A percentile compares a stretch with the other conserved stretches of the same genome.
These are phyloP conservation scores for Gymnosoma rotundatum DNA, from an alignment of 2,888 invertebrate species.

Conservation along the genomic window DNA sequence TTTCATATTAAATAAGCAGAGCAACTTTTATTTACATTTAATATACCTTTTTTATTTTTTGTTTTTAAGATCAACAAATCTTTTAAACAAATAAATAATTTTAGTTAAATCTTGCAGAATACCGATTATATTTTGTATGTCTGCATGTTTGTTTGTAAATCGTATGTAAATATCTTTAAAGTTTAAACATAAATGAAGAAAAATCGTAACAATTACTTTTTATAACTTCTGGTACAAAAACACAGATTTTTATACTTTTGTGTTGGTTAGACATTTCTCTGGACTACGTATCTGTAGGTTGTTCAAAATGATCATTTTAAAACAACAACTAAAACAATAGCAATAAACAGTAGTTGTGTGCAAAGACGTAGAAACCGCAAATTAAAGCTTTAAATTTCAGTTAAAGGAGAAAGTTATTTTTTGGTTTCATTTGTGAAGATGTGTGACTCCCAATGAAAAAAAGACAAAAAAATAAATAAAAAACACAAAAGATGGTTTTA, in stretches of 20 bases:
- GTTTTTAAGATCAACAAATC: constrained; percentile 51
- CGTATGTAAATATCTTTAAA: constrained; percentile 41
- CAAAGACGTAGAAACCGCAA: constrained; percentile 38
- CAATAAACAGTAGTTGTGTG: constrained; percentile 3
- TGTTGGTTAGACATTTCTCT: constrained; percentile 24
- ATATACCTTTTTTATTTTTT: no score
- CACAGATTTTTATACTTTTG: constrained; percentile 29
- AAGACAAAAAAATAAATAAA: constrained; percentile 6
- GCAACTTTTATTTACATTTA: constrained; percentile 53
- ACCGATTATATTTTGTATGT: neutral
- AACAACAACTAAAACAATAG: neutral
- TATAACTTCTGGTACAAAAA: constrained; percentile 59
- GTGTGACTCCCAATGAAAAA: constrained; percentile 15
- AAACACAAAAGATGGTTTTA: constrained; percentile 45
- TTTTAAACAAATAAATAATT: constrained; percentile 60
- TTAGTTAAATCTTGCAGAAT: constrained; percentile 27
- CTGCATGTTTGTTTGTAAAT: neutral
- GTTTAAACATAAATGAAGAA: constrained; percentile 41
- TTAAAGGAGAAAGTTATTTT: constrained; percentile 67
- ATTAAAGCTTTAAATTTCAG: constrained; percentile 65
- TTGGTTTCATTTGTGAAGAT: constrained; percentile 48
- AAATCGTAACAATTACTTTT: constrained; percentile 63
- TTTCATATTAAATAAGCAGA: constrained; percentile 60
- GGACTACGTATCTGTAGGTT: neutral
- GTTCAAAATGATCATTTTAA: constrained; percentile 23